phyloP scores from a whole-genome alignment of 2,113 vertebrate species.

The Echinops telfairi region DNA sequence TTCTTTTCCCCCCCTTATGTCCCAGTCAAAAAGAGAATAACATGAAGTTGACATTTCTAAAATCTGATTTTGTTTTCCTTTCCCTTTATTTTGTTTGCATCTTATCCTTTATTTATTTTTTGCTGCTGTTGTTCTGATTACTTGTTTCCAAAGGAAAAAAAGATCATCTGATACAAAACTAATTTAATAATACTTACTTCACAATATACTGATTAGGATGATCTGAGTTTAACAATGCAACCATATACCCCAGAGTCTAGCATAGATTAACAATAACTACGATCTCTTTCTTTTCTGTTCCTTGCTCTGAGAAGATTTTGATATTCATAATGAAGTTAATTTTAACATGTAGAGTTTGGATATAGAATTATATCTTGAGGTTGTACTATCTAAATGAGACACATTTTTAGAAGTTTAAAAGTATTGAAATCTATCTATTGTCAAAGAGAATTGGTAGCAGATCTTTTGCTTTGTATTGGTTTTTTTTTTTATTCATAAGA shows the following conservation, averaged over 20 bases:
- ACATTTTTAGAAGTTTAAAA: constrained; percentile 8
- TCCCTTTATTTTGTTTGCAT: not conserved
- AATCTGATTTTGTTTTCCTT: not conserved
- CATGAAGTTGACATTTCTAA: constrained; percentile 73
- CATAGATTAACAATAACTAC: not conserved
- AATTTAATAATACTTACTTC: not conserved
- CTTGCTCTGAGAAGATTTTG: not conserved
- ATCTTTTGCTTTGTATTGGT: not conserved
- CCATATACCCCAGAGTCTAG: not conserved
- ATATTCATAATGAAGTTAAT: not conserved
- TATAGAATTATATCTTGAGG: not conserved
- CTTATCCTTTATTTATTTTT: not conserved
- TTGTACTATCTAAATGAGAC: not conserved
- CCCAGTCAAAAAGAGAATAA: constrained; percentile 78
- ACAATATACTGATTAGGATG: too few species aligned
- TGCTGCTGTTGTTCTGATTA: not conserved
- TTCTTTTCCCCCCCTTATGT: not conserved
- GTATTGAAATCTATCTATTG: not conserved
- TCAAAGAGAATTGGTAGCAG: not conserved
- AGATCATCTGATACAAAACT: not conserved
- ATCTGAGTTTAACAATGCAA: not conserved
- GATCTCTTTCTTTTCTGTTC: not conserved
- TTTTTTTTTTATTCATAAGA: not conserved
- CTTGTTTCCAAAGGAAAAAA: not conserved
- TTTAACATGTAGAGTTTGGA: constrained; percentile 54